Evolutionary conservation across 2,797 vertebrate species (phyloP).

Genomic region (Petrocephalus schoutedeni): DNA sequence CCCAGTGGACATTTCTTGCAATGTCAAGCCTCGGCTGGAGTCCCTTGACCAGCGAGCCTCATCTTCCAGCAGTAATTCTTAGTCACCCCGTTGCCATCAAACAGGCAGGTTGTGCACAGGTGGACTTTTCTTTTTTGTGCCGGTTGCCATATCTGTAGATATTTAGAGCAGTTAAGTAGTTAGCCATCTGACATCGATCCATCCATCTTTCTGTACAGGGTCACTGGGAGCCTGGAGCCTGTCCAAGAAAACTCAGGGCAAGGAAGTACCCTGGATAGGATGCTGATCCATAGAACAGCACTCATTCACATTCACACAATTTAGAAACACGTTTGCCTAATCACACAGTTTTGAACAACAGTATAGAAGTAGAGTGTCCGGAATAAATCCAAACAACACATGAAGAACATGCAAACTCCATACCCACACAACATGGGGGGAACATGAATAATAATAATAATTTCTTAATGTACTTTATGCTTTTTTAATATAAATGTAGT

Average conservation of each 20-base stretch:
- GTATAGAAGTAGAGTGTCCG: neutral
- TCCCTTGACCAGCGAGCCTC: neutral
- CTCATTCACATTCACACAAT: neutral
- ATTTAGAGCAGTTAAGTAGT: conserved; percentile 4
- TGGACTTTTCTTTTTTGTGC: neutral
- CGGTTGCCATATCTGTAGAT: neutral
- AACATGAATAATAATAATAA: neutral
- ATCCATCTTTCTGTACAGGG: neutral
- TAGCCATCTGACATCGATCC: neutral
- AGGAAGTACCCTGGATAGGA: neutral
- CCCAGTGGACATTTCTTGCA: neutral
- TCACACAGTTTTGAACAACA: neutral
- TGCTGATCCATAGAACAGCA: neutral
- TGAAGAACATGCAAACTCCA: neutral
- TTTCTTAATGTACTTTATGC: neutral
- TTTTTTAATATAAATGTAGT: neutral
- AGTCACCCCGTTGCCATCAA: neutral
- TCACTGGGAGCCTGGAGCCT: conserved; percentile 3
- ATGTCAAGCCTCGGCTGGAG: neutral
- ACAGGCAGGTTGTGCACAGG: neutral
- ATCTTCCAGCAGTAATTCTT: neutral
- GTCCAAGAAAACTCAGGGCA: neutral
- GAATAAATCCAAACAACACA: neutral
- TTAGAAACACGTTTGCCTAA: neutral
- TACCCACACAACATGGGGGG: neutral